Evolutionary conservation across 2,888 invertebrate genomes (phyloP).

Genomic region (Polymixis flavicincta): DNA sequence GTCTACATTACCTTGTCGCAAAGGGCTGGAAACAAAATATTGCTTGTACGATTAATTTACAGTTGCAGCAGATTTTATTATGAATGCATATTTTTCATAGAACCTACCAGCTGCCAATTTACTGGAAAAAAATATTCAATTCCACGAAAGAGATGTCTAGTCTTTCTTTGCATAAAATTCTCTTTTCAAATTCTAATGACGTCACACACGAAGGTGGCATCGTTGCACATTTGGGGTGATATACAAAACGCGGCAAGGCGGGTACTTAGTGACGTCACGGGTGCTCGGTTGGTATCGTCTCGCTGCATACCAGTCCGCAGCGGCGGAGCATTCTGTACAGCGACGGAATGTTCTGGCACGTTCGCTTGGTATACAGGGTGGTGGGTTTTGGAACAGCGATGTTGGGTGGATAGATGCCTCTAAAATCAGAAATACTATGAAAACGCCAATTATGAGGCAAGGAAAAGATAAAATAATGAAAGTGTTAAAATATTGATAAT

Average conservation of each 20-base stretch:
- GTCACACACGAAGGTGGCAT: slow-evolving; percentile 17
- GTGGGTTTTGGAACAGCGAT: not conserved
- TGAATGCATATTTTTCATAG: not conserved
- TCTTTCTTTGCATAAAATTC: not conserved
- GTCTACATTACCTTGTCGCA: not conserved
- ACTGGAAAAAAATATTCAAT: not conserved
- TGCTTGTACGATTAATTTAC: not conserved
- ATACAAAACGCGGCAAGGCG: slow-evolving; percentile 37
- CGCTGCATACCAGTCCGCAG: slow-evolving; percentile 64
- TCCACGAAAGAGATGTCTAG: not conserved
- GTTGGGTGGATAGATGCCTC: not conserved
- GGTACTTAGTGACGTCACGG: slow-evolving; percentile 47
- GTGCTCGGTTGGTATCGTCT: slow-evolving; percentile 43
- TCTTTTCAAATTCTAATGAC: slow-evolving; percentile 31
- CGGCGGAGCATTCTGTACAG: slow-evolving; percentile 65
- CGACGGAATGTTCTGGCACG: slow-evolving; percentile 70
- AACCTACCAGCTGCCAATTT: not conserved
- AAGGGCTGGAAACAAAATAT: not conserved
- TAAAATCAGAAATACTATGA: not conserved
- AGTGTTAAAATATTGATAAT: too few relatives aligned
- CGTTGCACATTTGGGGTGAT: slow-evolving; percentile 29
- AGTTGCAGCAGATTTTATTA: not conserved
- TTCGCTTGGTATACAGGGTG: slow-evolving; percentile 45
- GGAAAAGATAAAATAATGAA: too few relatives aligned
- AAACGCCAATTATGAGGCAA: not conserved